These are phyloP conservation scores for Meleagris gallopavo DNA, from an alignment of 2,113 vertebrate genomes.

Conservation along the genomic window DNA sequence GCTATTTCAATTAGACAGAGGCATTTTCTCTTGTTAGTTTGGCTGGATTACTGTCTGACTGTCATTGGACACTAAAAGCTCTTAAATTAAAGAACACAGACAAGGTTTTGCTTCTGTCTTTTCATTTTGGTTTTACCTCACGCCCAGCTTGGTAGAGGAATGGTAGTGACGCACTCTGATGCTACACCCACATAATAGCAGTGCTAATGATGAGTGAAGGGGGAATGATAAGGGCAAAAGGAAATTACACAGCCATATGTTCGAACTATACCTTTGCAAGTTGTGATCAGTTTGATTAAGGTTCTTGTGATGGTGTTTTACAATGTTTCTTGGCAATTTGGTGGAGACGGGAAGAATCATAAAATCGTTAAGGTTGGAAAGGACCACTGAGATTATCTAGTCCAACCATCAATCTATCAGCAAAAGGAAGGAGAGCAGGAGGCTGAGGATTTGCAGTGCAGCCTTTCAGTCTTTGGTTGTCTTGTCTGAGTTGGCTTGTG, in stretches of 20 bases:
- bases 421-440: not conserved
- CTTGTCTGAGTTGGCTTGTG: rapidly evolving
- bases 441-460: not conserved
- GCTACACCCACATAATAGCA: not conserved
- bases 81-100: not conserved
- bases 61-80: not conserved
- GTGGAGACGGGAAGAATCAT: not conserved
- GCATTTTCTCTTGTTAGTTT: not conserved
- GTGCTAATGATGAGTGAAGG: not conserved
- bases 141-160: not conserved
- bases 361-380: too few species aligned
- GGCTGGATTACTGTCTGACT: not conserved
- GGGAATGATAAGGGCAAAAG: not conserved
- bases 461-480: not conserved
- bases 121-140: not conserved
- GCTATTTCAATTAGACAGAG: not conserved
- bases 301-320: not conserved
- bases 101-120: not conserved
- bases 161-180: not conserved
- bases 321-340: not conserved
- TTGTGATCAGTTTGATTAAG: not conserved
- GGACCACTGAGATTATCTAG: too few species aligned
- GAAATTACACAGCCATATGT: not conserved
- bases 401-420: too few species aligned
- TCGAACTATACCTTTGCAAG: not conserved